phyloP scores from a whole-genome alignment of 2,888 invertebrate genomes.

The Drosophila vallismaia region DNA sequence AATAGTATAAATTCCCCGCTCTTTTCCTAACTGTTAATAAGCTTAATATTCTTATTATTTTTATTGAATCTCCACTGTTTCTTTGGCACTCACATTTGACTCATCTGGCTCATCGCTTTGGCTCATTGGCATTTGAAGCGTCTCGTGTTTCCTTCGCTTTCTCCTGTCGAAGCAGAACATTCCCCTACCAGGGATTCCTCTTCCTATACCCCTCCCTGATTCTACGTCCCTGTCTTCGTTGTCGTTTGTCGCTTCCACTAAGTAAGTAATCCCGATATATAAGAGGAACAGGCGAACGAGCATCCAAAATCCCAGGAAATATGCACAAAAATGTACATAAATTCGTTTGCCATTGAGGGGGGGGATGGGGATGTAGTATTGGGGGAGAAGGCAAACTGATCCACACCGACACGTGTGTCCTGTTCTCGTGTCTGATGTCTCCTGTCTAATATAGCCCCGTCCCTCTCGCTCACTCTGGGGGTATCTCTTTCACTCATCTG shows the following conservation, averaged over 20 bases:
- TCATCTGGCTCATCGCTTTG: constrained; percentile 49
- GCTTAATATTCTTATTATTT: neutral
- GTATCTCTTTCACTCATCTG: constrained; percentile 3
- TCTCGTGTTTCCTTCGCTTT: constrained; percentile 69
- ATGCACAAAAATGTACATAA: constrained; percentile 71
- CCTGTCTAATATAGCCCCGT: constrained; percentile 5
- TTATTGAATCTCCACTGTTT: constrained; percentile 1
- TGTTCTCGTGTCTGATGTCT: neutral
- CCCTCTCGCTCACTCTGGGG: neutral
- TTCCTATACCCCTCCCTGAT: constrained; percentile 4
- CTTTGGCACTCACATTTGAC: constrained; percentile 3
- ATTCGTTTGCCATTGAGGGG: constrained; percentile 49
- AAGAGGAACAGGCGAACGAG: constrained; percentile 21
- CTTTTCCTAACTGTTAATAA: too few relatives aligned
- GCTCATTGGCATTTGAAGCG: constrained; percentile 73
- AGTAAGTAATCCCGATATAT: constrained; percentile 68
- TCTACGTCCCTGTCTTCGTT: constrained; percentile 4
- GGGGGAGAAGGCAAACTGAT: constrained; percentile 28
- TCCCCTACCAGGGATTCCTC: neutral
- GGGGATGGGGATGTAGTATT: constrained; percentile 9
- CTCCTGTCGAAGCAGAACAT: neutral
- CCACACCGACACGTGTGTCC: constrained; percentile 43
- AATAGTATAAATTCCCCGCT: too few relatives aligned
- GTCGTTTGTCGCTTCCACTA: constrained; percentile 55
- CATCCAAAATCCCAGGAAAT: constrained; percentile 61